These are phyloP conservation scores for Takifugu ocellatus DNA, from an alignment of 2,797 vertebrate genomes.

Conservation along the genomic window DNA sequence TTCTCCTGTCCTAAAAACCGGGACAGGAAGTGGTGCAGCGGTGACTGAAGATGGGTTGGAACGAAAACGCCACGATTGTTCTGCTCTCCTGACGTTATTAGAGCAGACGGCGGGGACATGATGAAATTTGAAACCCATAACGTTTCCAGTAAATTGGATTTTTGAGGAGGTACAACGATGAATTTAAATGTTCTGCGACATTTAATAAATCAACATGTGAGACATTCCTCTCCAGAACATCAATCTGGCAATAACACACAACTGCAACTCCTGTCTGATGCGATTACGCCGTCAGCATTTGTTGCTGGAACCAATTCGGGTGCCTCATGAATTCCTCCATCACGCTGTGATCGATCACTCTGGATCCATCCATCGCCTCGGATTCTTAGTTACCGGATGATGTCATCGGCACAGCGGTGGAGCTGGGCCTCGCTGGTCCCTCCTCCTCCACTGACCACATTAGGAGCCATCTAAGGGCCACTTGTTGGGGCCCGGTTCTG, in stretches of 20 bases:
- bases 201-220: not conserved
- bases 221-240: not conserved
- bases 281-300: not conserved
- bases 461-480: conserved; percentile 41
- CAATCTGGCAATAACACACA: not conserved
- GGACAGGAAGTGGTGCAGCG: not conserved
- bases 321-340: not conserved
- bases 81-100: not conserved
- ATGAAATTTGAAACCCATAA: not conserved
- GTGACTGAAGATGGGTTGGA: not conserved
- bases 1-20: not conserved
- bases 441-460: conserved; percentile 24
- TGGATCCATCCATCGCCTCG: conserved; percentile 1
- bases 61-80: not conserved
- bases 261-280: not conserved
- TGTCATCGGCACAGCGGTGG: conserved; percentile 27
- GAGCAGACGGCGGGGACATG: not conserved
- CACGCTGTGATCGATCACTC: conserved; percentile 2
- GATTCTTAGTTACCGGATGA: conserved; percentile 26
- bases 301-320: not conserved
- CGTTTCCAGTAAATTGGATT: not conserved
- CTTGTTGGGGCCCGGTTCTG: conserved; percentile 21
- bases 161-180: not conserved
- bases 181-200: not conserved
- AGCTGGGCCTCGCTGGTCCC: conserved; percentile 4